These are phyloP conservation scores for Sarcoramphus papa DNA, from an alignment of 2,797 vertebrate species.

Conservation along the genomic window DNA sequence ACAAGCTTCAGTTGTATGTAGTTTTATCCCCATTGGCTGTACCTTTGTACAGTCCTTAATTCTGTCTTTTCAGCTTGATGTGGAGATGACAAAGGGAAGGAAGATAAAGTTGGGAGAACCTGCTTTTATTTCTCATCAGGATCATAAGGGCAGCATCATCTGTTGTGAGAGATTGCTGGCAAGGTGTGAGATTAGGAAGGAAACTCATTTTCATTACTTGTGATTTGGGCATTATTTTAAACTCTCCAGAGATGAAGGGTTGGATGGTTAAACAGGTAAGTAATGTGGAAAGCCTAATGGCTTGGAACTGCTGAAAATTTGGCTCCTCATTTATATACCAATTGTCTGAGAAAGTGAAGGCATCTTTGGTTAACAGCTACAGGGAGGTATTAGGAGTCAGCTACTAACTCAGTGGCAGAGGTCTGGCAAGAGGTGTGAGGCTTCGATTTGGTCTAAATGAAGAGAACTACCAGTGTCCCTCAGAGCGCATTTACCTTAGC, in stretches of 20 bases:
- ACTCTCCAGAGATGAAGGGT: background rate
- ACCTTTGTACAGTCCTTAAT: background rate
- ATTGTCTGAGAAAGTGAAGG: background rate
- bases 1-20: background rate
- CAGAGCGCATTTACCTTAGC: background rate
- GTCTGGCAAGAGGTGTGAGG: background rate
- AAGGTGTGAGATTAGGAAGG: background rate
- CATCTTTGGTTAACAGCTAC: background rate
- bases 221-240: constrained; percentile 11
- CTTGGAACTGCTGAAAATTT: background rate
- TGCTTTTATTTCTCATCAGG: background rate
- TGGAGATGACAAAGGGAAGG: background rate
- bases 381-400: background rate
- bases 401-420: background rate
- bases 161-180: background rate
- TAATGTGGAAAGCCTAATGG: background rate
- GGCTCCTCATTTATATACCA: background rate
- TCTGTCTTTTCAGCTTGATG: background rate
- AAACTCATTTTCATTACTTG: background rate
- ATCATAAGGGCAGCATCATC: background rate
- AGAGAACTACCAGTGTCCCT: background rate
- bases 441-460: background rate
- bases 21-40: background rate
- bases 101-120: background rate
- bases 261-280: background rate